Percentiles rank a stretch among this genome's conserved stretches.
These are phyloP conservation scores for Aphidius colemani DNA, from an alignment of 2,888 invertebrate species.

Conservation along the genomic window DNA sequence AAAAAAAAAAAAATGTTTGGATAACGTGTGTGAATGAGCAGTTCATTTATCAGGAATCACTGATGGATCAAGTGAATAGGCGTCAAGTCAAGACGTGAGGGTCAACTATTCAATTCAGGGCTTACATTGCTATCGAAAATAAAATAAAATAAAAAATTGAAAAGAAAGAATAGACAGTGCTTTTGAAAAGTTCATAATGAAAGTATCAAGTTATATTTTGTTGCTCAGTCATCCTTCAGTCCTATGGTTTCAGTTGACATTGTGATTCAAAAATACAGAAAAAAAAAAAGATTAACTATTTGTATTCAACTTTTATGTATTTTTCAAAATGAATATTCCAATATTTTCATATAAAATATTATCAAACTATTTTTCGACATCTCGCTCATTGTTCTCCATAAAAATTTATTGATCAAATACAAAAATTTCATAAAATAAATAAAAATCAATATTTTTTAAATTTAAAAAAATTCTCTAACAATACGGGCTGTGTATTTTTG, in stretches of 20 bases:
- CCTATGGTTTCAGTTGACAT: too few species aligned
- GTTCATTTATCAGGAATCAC: conserved; percentile 22
- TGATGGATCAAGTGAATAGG: conserved; percentile 22
- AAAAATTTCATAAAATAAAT: neutral
- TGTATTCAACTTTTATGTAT: neutral
- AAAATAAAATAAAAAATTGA: neutral
- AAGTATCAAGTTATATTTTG: conserved; percentile 26
- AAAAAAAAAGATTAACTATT: neutral
- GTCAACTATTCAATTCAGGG: conserved; percentile 26
- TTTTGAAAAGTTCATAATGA: conserved; percentile 36
- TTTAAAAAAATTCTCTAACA: conserved; percentile 7
- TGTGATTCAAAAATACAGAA: too few species aligned
- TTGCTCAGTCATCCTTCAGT: neutral
- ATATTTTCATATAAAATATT: too few species aligned
- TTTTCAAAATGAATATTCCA: too few species aligned
- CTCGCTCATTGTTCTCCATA: neutral
- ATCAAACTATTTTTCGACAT: neutral
- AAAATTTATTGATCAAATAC: neutral
- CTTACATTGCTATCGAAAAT: conserved; percentile 30
- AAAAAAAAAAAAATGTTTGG: too few species aligned
- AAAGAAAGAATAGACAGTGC: conserved; percentile 21
- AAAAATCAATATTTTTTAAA: conserved; percentile 1
- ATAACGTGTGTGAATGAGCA: conserved; percentile 14
- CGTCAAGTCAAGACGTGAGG: conserved; percentile 28
- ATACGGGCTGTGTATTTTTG: conserved; percentile 10